Evolutionary conservation across 2,113 vertebrate species (phyloP).

Genomic region (Stigmatopora argus): DNA sequence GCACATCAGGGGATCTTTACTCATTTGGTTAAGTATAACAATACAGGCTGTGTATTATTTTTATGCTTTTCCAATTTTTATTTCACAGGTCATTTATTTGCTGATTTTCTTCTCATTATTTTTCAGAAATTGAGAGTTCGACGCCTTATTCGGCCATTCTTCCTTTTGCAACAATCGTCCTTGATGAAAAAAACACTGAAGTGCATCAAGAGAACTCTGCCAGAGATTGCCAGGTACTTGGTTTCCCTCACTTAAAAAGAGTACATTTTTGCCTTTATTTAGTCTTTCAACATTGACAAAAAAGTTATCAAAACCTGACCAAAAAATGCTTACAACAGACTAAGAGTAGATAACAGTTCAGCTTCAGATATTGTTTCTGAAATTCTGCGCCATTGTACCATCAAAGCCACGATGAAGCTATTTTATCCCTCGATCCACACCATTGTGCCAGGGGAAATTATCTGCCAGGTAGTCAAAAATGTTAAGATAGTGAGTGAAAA

Average conservation of each 20-base stretch:
- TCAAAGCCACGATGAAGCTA: neutral
- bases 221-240: constrained; percentile 88
- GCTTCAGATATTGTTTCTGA: neutral
- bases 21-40: no score
- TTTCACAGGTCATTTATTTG: no score
- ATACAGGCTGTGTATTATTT: no score
- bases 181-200: constrained; percentile 98
- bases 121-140: constrained; percentile 79
- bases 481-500: no score
- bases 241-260: neutral
- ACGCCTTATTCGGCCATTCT: constrained; percentile 86
- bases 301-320: neutral
- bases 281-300: neutral
- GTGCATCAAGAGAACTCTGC: constrained; percentile 85
- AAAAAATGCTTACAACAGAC: neutral
- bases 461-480: no score
- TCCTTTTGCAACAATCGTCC: constrained; percentile 94
- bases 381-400: neutral
- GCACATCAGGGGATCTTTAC: no score
- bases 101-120: no score
- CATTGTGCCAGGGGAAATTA: no score
- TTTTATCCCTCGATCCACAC: no score
- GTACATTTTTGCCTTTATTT: neutral
- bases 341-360: neutral
- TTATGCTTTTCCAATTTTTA: no score